These are phyloP conservation scores for Amniataba percoides DNA, from an alignment of 2,797 vertebrate genomes.

Conservation along the genomic window DNA sequence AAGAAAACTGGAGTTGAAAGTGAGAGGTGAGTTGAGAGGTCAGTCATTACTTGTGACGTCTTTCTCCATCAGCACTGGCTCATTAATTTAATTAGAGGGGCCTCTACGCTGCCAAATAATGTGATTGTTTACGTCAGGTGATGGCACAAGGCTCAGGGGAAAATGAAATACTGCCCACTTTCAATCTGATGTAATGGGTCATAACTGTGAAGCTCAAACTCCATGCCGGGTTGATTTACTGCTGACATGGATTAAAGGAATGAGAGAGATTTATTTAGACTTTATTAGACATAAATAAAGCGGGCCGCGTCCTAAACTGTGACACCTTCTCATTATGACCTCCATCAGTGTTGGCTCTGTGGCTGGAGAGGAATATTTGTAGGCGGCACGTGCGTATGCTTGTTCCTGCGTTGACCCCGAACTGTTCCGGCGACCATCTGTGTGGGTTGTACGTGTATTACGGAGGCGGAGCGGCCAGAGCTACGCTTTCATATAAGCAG, in stretches of 20 bases:
- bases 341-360: slow-evolving; percentile 57
- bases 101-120: slow-evolving; percentile 19
- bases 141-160: slow-evolving; percentile 1
- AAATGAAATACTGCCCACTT: slow-evolving; percentile 44
- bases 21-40: slow-evolving; percentile 25
- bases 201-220: slow-evolving; percentile 56
- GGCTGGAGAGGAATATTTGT: slow-evolving; percentile 36
- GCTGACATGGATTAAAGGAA: slow-evolving; percentile 44
- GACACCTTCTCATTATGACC: slow-evolving; percentile 58
- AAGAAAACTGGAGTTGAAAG: background rate
- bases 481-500: slow-evolving; percentile 7
- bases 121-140: slow-evolving; percentile 43
- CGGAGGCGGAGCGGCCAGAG: slow-evolving; percentile 1
- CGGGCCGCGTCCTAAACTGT: slow-evolving; percentile 39
- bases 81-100: slow-evolving; percentile 27
- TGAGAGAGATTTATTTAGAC: slow-evolving; percentile 56
- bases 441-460: background rate
- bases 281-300: slow-evolving; percentile 69
- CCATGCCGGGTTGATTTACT: slow-evolving; percentile 54
- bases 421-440: slow-evolving; percentile 13
- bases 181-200: slow-evolving; percentile 67
- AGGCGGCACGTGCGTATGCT: background rate
- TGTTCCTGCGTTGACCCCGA: background rate
- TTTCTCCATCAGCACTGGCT: background rate
- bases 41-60: slow-evolving; percentile 6